Evolutionary conservation across 2,797 vertebrate genomes (phyloP).

Genomic region (Peromyscus melanophrys): DNA sequence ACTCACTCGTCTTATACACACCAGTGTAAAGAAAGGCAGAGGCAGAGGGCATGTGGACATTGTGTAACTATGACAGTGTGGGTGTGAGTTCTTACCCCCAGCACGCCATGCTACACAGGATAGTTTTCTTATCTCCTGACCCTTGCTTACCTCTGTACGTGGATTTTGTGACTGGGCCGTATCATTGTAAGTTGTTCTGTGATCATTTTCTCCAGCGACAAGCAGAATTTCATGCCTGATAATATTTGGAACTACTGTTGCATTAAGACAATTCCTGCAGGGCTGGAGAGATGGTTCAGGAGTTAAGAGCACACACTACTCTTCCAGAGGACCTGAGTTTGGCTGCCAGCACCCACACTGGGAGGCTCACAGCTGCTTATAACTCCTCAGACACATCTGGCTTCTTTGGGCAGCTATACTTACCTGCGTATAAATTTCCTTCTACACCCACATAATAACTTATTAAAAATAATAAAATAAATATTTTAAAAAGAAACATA

Average conservation of each 20-base stretch:
- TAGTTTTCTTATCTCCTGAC: too few relatives aligned
- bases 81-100: neutral
- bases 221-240: too few relatives aligned
- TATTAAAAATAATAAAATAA: neutral
- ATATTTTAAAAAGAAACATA: neutral
- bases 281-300: neutral
- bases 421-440: neutral
- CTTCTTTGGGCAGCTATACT: neutral
- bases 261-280: neutral
- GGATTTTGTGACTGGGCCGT: neutral
- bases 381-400: neutral
- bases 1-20: neutral
- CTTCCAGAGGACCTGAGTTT: neutral
- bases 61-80: neutral
- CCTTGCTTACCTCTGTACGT: neutral
- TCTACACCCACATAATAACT: neutral
- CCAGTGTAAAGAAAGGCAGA: neutral
- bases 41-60: neutral
- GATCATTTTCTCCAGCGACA: neutral
- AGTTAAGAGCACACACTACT: neutral
- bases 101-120: neutral
- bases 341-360: neutral
- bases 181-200: too few relatives aligned
- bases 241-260: neutral
- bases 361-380: neutral